Base-by-base conservation (phyloP, 2,113 vertebrate genomes). In the Heterotilapia buettikoferi region DNA sequence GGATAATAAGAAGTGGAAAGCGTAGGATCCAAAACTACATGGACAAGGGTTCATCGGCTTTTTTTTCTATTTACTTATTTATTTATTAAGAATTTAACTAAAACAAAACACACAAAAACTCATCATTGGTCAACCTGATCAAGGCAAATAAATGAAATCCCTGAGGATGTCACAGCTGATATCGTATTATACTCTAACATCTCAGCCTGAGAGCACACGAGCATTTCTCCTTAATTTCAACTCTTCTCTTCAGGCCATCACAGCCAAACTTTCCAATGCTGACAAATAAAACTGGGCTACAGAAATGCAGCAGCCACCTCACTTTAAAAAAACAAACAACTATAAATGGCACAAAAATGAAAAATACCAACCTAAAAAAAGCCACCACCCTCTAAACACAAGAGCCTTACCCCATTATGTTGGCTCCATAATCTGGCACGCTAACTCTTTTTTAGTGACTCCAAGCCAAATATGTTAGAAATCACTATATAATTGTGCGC, bases 171-270 rank as follows among this genome's bases (percentile, higher is more conserved):
- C 71, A 19, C 40, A 29, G 0, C 24, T 50, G 43, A 76, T 31
- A 50, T 31, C 4, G 16, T 76, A 50, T 29, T 31, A 19, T 76
- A 31, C 16, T 0, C 26, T 8, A 0, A 29, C 71, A 29, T 19
- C 43, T 47, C 43, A 47, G 43, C 24, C 16, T 0, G 71, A 76
- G 43, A 76, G 8, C 40, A 76, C 43, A 29, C 3, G 1, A 73
- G 16, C 43, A 19, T 19, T 1, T 29, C 71, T 76, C 40, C 71
- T 76, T 12, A 6, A 76, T 19, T 19, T 47, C 13, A 76, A 76
- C 40, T 47, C 16, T 47, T 76, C 16, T 76, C 24, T 12, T 31
- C 71, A 47, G 43, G 24, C 71, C 9, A 76, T 76, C 3, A 76
- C 14, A 50, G 71, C 43, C 43, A 50, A 76, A 19, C 43, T 1